Conservation (phyloP, 1,140 invertebrate species). For the Cyclargus thomasi region DNA sequence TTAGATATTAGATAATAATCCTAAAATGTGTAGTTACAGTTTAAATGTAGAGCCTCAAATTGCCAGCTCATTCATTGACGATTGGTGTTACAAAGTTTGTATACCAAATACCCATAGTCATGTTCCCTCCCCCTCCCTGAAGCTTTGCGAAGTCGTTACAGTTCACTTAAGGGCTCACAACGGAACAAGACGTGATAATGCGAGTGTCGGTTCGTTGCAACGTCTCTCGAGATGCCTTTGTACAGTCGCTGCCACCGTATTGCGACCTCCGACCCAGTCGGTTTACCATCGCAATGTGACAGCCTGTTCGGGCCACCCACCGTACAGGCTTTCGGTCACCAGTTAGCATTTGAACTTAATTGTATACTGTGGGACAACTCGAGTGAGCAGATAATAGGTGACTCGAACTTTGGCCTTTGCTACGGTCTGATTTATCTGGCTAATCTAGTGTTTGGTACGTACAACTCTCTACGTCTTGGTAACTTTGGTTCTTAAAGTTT, state of each 20-base stretch:
- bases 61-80: not conserved
- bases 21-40: no score
- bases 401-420: not conserved
- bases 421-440: not conserved
- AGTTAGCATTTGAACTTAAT: not conserved
- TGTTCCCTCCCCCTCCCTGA: not conserved
- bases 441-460: not conserved
- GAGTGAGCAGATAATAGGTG: not conserved
- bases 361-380: not conserved
- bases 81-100: not conserved
- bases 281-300: not conserved
- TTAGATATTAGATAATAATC: no score
- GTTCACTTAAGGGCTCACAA: not conserved
- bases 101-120: not conserved
- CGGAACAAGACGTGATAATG: conserved; percentile 10
- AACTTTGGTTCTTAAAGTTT: no score
- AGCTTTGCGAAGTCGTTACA: not conserved
- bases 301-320: no score
- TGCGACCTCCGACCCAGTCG: not conserved
- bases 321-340: no score
- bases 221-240: not conserved
- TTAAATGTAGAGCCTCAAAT: no score
- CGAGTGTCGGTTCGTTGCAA: not conserved
- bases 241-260: not conserved
- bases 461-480: no score